phyloP scores from a whole-genome alignment of 2,888 invertebrate species.

The Rhingia campestris region DNA sequence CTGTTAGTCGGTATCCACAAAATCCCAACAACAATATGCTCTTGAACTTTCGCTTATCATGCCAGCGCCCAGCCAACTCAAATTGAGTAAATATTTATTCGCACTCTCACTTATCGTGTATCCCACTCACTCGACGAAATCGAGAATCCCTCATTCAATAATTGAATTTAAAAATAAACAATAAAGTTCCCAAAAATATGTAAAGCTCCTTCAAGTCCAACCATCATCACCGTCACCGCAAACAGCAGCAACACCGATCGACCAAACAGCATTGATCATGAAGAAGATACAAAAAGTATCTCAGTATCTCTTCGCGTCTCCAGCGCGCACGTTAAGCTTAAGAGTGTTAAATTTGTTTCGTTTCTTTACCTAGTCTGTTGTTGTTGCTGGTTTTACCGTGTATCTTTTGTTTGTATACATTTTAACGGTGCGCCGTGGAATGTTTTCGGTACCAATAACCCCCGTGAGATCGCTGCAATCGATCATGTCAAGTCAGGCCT shows the following conservation, averaged over 20 bases:
- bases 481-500: conserved; percentile 51
- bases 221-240: neutral
- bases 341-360: conserved; percentile 60
- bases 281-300: conserved; percentile 68
- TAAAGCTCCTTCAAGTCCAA: conserved; percentile 24
- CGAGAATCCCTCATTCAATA: conserved; percentile 1
- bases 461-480: conserved; percentile 61
- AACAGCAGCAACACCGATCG: neutral
- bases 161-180: neutral
- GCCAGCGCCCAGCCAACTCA: too few species aligned
- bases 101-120: conserved; percentile 12
- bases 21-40: neutral
- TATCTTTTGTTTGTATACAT: conserved; percentile 12
- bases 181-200: conserved; percentile 32
- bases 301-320: conserved; percentile 69
- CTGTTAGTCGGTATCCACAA: neutral
- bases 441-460: conserved; percentile 52
- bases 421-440: conserved; percentile 1
- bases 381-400: conserved; percentile 23
- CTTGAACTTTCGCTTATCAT: conserved; percentile 51
- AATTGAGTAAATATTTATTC: neutral
- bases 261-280: conserved; percentile 48
- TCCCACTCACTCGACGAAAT: neutral
- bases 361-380: conserved; percentile 2
- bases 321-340: conserved; percentile 57